phyloP scores from a whole-genome alignment of 2,888 invertebrate species.

The Papilio gigon region DNA sequence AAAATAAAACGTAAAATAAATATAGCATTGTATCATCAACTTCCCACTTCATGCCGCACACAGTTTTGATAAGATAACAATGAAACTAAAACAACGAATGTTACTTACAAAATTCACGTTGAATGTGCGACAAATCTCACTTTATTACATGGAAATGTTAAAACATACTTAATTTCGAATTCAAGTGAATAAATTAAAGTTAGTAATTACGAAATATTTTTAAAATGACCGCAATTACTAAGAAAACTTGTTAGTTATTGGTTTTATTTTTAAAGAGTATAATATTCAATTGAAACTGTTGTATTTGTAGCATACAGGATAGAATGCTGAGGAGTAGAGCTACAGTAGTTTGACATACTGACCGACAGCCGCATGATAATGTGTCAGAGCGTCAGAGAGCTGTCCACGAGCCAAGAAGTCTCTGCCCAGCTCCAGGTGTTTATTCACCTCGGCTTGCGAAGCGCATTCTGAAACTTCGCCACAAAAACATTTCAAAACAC shows the following conservation, averaged over 20 bases:
- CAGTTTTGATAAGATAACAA: conserved; percentile 34
- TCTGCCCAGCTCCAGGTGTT: conserved; percentile 96
- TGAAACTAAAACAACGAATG: conserved; percentile 26
- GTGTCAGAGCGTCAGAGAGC: conserved; percentile 96
- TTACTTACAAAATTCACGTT: too few species aligned
- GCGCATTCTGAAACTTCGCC: conserved; percentile 86
- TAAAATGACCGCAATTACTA: background rate
- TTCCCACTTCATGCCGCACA: background rate
- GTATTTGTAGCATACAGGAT: background rate
- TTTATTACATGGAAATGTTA: too few species aligned
- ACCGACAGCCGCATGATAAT: conserved; percentile 99
- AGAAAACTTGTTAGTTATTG: background rate
- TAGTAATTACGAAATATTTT: background rate
- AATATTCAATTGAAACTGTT: background rate
- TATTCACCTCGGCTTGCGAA: conserved; percentile 91
- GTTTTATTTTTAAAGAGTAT: background rate
- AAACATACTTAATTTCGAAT: too few species aligned
- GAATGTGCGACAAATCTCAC: too few species aligned
- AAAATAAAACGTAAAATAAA: background rate
- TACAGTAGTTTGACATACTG: conserved; percentile 60
- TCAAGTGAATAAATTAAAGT: too few species aligned
- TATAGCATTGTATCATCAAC: conserved; percentile 13
- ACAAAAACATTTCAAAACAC: conserved; percentile 51
- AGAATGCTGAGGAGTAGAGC: background rate
- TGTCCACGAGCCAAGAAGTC: conserved; percentile 96